Conservation (phyloP, 1,140 invertebrate genomes). For the Tetramorium simillimum region DNA sequence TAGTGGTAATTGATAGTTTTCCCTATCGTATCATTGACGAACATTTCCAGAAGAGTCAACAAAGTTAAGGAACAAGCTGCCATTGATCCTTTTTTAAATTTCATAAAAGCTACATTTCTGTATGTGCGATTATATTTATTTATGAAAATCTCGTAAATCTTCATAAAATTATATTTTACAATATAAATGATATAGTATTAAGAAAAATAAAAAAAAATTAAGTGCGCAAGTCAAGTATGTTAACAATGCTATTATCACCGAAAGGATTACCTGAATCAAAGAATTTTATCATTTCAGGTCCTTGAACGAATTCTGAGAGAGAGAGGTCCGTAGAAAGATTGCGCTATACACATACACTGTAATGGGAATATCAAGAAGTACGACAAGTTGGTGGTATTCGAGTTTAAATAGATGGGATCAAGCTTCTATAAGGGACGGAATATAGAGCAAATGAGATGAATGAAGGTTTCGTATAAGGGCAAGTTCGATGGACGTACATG, state of each 20-base stretch:
- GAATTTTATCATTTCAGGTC: no score
- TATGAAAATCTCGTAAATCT: no score
- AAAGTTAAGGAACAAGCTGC: background rate
- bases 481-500: slow-evolving; percentile 29
- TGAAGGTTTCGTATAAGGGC: background rate
- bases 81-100: background rate
- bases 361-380: background rate
- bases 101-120: background rate
- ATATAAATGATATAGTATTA: no score
- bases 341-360: background rate
- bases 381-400: background rate
- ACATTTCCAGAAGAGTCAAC: background rate
- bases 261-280: no score
- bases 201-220: no score
- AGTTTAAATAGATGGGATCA: background rate
- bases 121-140: background rate
- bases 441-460: background rate
- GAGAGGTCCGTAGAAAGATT: background rate
- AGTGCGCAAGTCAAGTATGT: no score
- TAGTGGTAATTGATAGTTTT: background rate
- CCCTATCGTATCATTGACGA: background rate
- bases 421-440: background rate
- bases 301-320: background rate
- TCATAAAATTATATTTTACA: background rate
- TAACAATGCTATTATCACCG: no score